Percentiles rank a stretch among this genome's conserved stretches.
Evolutionary conservation across 2,888 invertebrate species (phyloP).

Genomic region (Apocheima hispidaria): DNA sequence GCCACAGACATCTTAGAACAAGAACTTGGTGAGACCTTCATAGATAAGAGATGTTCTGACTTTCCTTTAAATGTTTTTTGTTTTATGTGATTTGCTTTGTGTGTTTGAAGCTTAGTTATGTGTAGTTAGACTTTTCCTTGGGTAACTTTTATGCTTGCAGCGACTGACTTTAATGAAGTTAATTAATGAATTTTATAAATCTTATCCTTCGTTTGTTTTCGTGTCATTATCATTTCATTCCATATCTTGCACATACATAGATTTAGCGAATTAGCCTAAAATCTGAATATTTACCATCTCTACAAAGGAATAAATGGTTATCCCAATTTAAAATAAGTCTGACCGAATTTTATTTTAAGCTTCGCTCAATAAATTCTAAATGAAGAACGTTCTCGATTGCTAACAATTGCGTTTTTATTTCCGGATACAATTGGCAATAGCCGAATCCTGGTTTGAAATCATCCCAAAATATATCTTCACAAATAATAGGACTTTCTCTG

Average conservation of each 20-base stretch:
- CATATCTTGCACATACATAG: background rate
- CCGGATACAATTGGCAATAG: constrained; percentile 66
- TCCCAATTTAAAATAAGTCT: background rate
- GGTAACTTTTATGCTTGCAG: constrained; percentile 54
- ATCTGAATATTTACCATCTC: background rate
- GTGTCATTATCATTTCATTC: constrained; percentile 1
- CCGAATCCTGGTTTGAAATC: constrained; percentile 50
- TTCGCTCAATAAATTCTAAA: constrained; percentile 25
- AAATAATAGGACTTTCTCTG: constrained; percentile 52
- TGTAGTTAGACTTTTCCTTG: constrained; percentile 33
- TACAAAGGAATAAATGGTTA: background rate
- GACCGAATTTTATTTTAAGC: background rate
- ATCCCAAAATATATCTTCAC: constrained; percentile 35
- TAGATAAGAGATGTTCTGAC: constrained; percentile 3
- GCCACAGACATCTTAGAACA: constrained; percentile 70
- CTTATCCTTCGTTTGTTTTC: background rate
- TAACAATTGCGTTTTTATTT: constrained; percentile 48
- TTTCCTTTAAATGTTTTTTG: background rate
- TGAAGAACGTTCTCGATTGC: constrained; percentile 38
- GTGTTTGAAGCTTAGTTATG: constrained; percentile 17
- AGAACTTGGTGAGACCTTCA: constrained; percentile 74
- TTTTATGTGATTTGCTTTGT: constrained; percentile 12
- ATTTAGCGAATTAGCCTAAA: background rate
- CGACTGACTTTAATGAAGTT: constrained; percentile 52
- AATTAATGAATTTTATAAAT: background rate